A percentile compares a stretch with the other conserved stretches of the same genome.
phyloP scores from a whole-genome alignment of 2,113 vertebrate species.

The Lepus americanus region DNA sequence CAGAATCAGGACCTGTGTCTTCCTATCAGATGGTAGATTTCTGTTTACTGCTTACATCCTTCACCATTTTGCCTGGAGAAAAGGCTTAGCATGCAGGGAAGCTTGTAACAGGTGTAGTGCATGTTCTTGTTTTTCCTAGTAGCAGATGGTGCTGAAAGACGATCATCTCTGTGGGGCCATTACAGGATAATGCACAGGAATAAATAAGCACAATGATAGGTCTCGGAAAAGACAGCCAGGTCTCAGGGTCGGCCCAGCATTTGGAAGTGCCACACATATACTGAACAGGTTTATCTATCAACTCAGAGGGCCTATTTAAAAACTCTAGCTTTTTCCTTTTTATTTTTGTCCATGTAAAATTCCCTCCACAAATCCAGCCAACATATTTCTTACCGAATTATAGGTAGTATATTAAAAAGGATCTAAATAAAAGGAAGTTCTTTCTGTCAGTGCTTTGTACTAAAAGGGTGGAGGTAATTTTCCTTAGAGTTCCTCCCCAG shows the following conservation, averaged over 20 bases:
- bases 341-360: constrained; percentile 36
- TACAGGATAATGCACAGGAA: constrained; percentile 67
- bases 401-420: constrained; percentile 52
- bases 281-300: constrained; percentile 37
- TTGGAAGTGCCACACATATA: constrained; percentile 54
- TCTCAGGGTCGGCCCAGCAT: neutral
- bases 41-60: constrained; percentile 45
- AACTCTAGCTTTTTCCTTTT: constrained; percentile 46
- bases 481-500: constrained; percentile 55
- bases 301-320: constrained; percentile 36
- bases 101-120: constrained; percentile 74
- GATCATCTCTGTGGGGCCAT: constrained; percentile 77
- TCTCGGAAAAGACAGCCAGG: constrained; percentile 53
- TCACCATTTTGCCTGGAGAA: constrained; percentile 63
- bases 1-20: neutral
- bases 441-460: constrained; percentile 63
- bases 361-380: neutral
- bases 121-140: constrained; percentile 75
- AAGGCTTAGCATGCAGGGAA: constrained; percentile 46
- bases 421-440: constrained; percentile 64
- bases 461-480: constrained; percentile 72
- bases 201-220: constrained; percentile 73
- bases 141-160: constrained; percentile 81
- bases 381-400: constrained; percentile 52
- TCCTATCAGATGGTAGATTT: constrained; percentile 19